Percentiles rank a stretch among this genome's conserved stretches.
Evolutionary conservation across 2,888 invertebrate genomes (phyloP).

Genomic region (Caenorhabditis uteleia): DNA sequence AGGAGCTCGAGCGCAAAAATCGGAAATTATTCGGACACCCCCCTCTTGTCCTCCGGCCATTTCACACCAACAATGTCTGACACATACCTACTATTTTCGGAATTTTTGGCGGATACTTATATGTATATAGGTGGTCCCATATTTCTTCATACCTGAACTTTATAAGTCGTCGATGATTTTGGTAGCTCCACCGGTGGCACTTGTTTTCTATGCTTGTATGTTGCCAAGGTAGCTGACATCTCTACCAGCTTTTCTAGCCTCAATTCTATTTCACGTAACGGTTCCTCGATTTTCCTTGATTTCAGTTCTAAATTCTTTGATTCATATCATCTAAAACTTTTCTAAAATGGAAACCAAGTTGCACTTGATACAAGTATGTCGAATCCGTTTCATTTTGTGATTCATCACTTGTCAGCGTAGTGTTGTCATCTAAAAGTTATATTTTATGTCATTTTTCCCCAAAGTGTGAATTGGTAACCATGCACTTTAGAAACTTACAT

Average conservation of each 20-base stretch:
- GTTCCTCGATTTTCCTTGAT: slow-evolving; percentile 19
- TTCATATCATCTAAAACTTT: background rate
- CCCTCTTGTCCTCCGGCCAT: too few species aligned
- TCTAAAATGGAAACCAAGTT: slow-evolving; percentile 14
- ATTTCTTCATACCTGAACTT: too few species aligned
- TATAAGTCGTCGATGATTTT: too few species aligned
- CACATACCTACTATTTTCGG: too few species aligned
- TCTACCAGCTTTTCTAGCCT: slow-evolving; percentile 18
- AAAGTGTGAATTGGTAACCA: too few species aligned
- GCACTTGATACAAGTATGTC: slow-evolving; percentile 20
- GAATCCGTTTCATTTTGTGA: slow-evolving; percentile 17
- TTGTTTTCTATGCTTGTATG: slow-evolving; percentile 30
- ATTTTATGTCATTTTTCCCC: too few species aligned
- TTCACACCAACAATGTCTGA: too few species aligned
- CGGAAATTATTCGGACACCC: too few species aligned
- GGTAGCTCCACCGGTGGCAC: slow-evolving; percentile 19
- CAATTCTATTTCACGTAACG: slow-evolving; percentile 17
- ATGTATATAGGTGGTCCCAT: too few species aligned
- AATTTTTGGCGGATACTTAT: too few species aligned
- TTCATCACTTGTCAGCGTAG: slow-evolving; percentile 5
- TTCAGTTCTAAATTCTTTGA: slow-evolving; percentile 22
- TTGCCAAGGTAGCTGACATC: slow-evolving; percentile 17
- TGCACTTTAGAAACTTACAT: too few species aligned
- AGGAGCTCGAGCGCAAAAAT: too few species aligned
- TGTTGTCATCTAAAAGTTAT: background rate